Percentiles rank a stretch among this genome's conserved stretches.
Evolutionary conservation across 2,797 vertebrate species (phyloP).

Genomic region (Galagoides demidoff): DNA sequence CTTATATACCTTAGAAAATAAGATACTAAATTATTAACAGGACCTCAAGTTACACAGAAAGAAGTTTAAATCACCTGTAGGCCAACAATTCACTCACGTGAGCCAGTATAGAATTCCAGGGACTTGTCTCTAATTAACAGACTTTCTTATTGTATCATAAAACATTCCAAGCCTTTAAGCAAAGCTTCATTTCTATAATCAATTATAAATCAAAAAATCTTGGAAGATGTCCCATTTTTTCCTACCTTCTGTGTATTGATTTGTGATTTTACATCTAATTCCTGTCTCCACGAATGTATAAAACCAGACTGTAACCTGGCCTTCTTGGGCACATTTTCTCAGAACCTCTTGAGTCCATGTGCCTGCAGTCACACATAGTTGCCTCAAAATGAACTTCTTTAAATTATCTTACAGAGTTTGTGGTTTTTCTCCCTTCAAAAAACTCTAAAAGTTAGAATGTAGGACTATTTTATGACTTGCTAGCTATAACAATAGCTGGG

Average conservation of each 20-base stretch:
- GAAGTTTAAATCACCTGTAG: not conserved
- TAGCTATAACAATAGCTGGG: not conserved
- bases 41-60: not conserved
- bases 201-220: not conserved
- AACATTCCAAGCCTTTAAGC: not conserved
- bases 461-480: not conserved
- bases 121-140: no score
- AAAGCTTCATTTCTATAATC: not conserved
- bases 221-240: not conserved
- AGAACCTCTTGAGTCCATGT: no score
- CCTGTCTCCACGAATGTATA: no score
- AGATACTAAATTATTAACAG: not conserved
- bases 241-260: no score
- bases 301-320: no score
- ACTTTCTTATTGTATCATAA: not conserved
- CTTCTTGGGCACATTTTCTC: no score
- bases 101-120: not conserved
- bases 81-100: not conserved
- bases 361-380: no score
- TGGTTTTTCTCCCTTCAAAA: not conserved
- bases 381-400: no score
- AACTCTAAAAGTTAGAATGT: not conserved
- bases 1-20: not conserved
- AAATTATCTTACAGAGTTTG: no score
- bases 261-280: no score